Evolutionary conservation across 2,797 vertebrate species (phyloP), one percentile per base, ranked within the genome.

Genomic region (Siniperca scherzeri): DNA sequence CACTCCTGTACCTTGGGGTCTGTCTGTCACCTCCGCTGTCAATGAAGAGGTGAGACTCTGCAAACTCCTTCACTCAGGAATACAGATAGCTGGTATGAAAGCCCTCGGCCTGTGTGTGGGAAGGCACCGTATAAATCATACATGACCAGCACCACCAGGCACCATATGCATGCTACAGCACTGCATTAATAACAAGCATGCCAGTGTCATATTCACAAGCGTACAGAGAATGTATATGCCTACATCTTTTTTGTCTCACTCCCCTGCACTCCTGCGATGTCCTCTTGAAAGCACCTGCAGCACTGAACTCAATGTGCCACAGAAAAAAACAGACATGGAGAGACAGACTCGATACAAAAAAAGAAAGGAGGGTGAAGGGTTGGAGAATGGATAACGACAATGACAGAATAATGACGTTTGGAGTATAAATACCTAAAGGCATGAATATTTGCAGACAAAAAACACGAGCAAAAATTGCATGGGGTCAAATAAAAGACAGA

Each of bases 81-180:
- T 80, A 88, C 80, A 84, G 80, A 90, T 78, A 77, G 74, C 81
- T 74, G 70, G 30, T 77, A 70, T 80, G 60, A 88, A 91, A 81
- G 67, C 75, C 64, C 67, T 69, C 38, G 22, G 72, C 74, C 74
- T 71, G 60, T 78, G 79, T 89, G 83, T 82, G 85, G 82, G 84
- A 91, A 91, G 52, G 53, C 60, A 50, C 82, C 48, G 10, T 84
- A 91, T 94, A 92, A 94, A 95, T 93, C 91, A 93, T 92, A 91
- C 87, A 93, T 89, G 73, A 79, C 82, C 89, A 78, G 74, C 88
- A 92, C 84, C 81, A 82, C 86, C 85, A 87, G 89, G 86, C 87
- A 79, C 86, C 72, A 62, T 78, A 79, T 85, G 73, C 62, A 88
- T 83, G 71, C 80, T 86, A 74, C 80, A 73, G 84, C 48, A 60